Percentiles rank a stretch among this genome's conserved stretches.
These are phyloP conservation scores for Mastacembelus armatus DNA, from an alignment of 2,797 vertebrate species.

Conservation along the genomic window DNA sequence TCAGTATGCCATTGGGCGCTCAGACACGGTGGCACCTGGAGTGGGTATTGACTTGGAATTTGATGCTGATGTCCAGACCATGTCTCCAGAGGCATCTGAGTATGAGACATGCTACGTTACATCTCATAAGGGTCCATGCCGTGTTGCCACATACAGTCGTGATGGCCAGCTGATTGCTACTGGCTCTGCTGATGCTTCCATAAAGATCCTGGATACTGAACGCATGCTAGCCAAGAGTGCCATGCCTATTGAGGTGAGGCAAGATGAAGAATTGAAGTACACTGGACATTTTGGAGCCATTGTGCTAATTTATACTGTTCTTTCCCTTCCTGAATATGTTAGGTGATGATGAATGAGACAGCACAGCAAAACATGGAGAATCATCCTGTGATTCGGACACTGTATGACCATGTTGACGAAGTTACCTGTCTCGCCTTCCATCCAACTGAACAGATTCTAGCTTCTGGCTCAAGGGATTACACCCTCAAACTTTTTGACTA, in stretches of 20 bases:
- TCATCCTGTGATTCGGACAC: conserved; percentile 96
- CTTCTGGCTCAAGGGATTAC: conserved; percentile 96
- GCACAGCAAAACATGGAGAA: conserved; percentile 99
- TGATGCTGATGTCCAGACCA: conserved; percentile 96
- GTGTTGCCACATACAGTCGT: conserved; percentile 95
- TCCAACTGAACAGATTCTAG: conserved; percentile 96
- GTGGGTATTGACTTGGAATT: conserved; percentile 98
- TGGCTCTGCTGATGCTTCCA: conserved; percentile 96
- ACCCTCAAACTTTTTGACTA: conserved; percentile 98
- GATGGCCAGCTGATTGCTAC: conserved; percentile 98
- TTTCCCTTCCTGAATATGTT: not conserved
- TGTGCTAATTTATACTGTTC: not conserved
- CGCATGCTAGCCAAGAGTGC: conserved; percentile 98
- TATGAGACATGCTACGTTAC: conserved; percentile 99
- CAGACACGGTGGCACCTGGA: conserved; percentile 94
- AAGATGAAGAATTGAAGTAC: not conserved
- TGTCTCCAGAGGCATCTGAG: conserved; percentile 98
- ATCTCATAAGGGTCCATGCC: conserved; percentile 96
- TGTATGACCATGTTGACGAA: conserved; percentile 98
- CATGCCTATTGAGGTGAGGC: conserved; percentile 95
- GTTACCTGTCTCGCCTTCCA: conserved; percentile 98
- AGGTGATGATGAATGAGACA: conserved; percentile 99
- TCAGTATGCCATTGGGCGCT: conserved; percentile 96
- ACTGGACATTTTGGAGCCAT: not conserved
- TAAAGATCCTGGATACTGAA: conserved; percentile 98